phyloP scores from a whole-genome alignment of 2,113 vertebrate genomes.

The Pseudopipra pipra region DNA sequence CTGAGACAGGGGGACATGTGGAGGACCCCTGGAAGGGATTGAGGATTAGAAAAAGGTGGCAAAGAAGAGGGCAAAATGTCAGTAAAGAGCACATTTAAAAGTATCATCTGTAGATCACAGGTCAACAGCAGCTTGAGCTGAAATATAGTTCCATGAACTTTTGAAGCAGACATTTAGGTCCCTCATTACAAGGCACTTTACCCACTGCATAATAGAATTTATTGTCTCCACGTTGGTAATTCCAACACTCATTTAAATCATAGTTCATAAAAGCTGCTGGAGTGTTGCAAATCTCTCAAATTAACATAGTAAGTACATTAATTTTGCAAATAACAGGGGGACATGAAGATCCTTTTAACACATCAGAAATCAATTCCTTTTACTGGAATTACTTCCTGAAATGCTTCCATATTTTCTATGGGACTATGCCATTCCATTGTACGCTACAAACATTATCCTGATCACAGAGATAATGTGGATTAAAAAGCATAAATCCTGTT shows the following conservation, averaged over 20 bases:
- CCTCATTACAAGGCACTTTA: slow-evolving; percentile 13
- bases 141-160: not conserved
- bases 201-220: slow-evolving; percentile 10
- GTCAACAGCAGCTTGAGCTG: not conserved
- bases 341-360: slow-evolving; percentile 27
- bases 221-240: not conserved
- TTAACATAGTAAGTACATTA: slow-evolving; percentile 43
- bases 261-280: slow-evolving; percentile 46
- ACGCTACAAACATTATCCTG: not conserved
- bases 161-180: not conserved
- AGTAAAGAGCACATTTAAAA: not conserved
- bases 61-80: not conserved
- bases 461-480: not conserved
- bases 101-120: not conserved
- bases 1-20: not conserved
- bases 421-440: not conserved
- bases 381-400: slow-evolving; percentile 37
- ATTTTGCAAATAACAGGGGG: slow-evolving; percentile 42
- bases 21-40: not conserved
- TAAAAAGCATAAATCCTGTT: slow-evolving; percentile 11
- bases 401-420: slow-evolving; percentile 11
- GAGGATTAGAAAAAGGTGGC: not conserved
- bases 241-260: slow-evolving; percentile 39
- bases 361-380: slow-evolving; percentile 43
- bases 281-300: slow-evolving; percentile 51